phyloP scores from a whole-genome alignment of 2,888 invertebrate species.

The Chironomus tentans region DNA sequence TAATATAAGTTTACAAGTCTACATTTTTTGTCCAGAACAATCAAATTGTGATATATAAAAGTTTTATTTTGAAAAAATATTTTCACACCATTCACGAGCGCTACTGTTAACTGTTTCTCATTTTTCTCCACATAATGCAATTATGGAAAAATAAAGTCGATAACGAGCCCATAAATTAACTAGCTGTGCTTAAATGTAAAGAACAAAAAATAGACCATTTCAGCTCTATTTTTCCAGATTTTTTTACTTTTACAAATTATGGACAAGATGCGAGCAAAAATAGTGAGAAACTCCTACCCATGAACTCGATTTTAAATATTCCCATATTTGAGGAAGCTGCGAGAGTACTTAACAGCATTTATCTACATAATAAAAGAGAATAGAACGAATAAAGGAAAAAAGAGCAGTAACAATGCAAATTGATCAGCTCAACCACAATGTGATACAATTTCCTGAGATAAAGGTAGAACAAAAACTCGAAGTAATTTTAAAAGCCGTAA shows the following conservation, averaged over 20 bases:
- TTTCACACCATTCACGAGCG: not conserved
- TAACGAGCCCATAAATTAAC: constrained; percentile 3
- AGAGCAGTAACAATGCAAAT: constrained; percentile 4
- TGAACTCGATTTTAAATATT: constrained; percentile 3
- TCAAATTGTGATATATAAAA: too few relatives aligned
- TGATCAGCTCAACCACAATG: constrained; percentile 2
- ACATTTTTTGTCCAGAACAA: too few relatives aligned
- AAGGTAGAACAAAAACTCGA: not conserved
- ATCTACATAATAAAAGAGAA: not conserved
- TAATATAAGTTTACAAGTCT: too few relatives aligned
- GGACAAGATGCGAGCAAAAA: not conserved
- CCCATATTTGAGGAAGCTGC: not conserved
- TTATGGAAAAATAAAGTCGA: not conserved
- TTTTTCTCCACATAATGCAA: not conserved
- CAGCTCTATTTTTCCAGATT: not conserved
- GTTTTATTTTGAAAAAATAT: not conserved
- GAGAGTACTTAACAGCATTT: not conserved
- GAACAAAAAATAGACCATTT: not conserved
- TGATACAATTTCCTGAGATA: not conserved
- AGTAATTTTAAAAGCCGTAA: not conserved
- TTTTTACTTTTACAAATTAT: not conserved
- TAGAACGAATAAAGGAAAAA: not conserved
- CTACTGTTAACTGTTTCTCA: not conserved
- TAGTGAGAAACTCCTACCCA: not conserved
- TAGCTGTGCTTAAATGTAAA: not conserved